Conservation (phyloP, 2,888 invertebrate species). For the Drosophila ustulata region DNA sequence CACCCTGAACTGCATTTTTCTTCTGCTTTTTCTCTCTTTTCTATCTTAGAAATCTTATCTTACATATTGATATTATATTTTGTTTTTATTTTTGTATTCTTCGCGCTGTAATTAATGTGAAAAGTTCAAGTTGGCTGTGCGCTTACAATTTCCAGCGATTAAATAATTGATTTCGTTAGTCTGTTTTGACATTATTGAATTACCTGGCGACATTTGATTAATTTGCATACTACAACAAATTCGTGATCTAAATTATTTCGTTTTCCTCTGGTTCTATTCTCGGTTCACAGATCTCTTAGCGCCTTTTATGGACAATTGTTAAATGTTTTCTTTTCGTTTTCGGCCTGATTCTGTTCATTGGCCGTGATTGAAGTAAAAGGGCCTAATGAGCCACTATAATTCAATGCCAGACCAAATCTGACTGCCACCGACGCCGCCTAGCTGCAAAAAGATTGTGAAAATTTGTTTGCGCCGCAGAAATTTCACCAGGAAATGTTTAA, state of each 20-base stretch:
- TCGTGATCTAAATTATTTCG: constrained; percentile 85
- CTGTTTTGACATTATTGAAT: constrained; percentile 78
- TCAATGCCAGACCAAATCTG: constrained; percentile 72
- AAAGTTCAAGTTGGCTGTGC: constrained; percentile 41
- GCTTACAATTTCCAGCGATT: constrained; percentile 43
- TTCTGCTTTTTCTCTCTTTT: constrained; percentile 13
- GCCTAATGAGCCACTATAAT: constrained; percentile 76
- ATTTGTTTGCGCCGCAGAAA: constrained; percentile 54
- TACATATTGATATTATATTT: constrained; percentile 69
- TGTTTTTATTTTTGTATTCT: constrained; percentile 10
- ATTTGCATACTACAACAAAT: constrained; percentile 85
- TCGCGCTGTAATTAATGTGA: constrained; percentile 63
- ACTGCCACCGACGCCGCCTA: constrained; percentile 47
- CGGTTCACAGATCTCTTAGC: constrained; percentile 17
- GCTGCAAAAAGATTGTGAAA: constrained; percentile 51
- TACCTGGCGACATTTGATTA: constrained; percentile 84
- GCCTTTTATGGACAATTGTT: constrained; percentile 78
- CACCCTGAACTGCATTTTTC: constrained; percentile 50
- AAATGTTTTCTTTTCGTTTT: constrained; percentile 50
- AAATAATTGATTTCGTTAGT: constrained; percentile 72
- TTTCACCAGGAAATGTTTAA: constrained; percentile 70
- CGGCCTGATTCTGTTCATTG: constrained; percentile 21
- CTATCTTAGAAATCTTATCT: constrained; percentile 42
- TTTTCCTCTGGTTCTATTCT: constrained; percentile 24
- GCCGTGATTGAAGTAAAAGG: constrained; percentile 74